These are phyloP conservation scores for Onychostoma macrolepis DNA, from an alignment of 2,113 vertebrate species.

Conservation along the genomic window DNA sequence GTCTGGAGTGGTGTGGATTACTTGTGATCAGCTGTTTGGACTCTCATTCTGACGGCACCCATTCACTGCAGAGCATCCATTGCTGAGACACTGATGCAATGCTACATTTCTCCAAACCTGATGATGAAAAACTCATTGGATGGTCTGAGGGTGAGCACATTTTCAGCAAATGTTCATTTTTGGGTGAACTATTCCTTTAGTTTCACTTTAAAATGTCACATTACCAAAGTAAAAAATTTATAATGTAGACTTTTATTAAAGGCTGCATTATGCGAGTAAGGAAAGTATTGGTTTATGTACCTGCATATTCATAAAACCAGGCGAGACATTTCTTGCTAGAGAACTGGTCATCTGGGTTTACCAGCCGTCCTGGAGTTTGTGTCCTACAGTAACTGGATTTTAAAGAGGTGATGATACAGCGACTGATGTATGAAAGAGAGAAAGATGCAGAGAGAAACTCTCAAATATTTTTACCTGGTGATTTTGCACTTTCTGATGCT, in stretches of 20 bases:
- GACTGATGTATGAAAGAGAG: neutral
- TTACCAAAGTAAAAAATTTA: neutral
- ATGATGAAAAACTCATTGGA: too few relatives aligned
- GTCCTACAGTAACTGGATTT: slow-evolving; percentile 85
- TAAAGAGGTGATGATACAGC: neutral
- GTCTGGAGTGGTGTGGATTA: neutral
- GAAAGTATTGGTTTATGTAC: slow-evolving; percentile 63
- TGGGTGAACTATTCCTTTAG: too few relatives aligned
- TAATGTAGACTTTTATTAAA: too few relatives aligned
- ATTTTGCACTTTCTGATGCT: slow-evolving; percentile 88
- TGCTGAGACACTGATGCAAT: neutral
- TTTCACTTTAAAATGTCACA: neutral
- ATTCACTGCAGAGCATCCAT: neutral
- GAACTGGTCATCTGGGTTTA: slow-evolving; percentile 86
- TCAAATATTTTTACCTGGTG: slow-evolving; percentile 77
- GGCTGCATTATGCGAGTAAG: neutral
- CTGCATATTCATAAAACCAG: slow-evolving; percentile 96
- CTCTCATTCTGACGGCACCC: neutral
- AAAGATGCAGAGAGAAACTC: neutral
- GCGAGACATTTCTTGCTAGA: slow-evolving; percentile 96
- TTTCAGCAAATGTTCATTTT: too few relatives aligned
- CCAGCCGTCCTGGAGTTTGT: slow-evolving; percentile 83
- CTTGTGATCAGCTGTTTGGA: neutral
- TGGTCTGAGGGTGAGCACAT: too few relatives aligned
- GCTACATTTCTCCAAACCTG: neutral